Evolutionary conservation across 2,113 vertebrate genomes (phyloP), one percentile per base, ranked within the genome.

Genomic region (Podilymbus podiceps): DNA sequence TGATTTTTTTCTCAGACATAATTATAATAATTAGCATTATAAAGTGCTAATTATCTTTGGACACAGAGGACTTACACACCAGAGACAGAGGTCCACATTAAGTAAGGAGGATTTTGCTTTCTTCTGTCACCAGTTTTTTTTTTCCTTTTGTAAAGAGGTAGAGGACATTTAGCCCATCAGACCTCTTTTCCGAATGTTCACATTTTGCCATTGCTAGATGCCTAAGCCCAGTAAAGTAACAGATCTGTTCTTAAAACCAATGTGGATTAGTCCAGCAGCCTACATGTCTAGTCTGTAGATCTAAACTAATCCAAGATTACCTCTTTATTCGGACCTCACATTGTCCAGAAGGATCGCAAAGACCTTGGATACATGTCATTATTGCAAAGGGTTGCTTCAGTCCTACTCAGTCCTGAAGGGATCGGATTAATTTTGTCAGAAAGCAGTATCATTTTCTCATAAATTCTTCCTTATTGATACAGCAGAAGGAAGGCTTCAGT

Each of bases 11-110:
- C 98, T 98, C 98, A 98, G 97, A 98, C 97, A 98, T 98, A 98
- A 98, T 98, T 98, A 98, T 98, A 98, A 98, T 98, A 98, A 98
- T 98, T 98, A 98, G 96, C 98, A 98, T 98, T 98, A 98, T 98
- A 98, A 98, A 98, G 97, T 98, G 97, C 98, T 98, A 98, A 98
- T 98, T 98, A 98, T 98, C 98, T 98, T 98, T 98, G 97, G 97
- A 98, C 98, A 98, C 97, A 1, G 96, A 98, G 98, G 98, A 98
- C 97, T 98, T 97, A 64, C 89, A 98, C 98, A 98, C 97, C 66
- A 98, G 98, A 98, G 98, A 98, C 97, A 97, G 97, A 98, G 96
- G 97, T 97, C 97, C 97, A 97, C 97, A 97, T 97, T 98, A 98
- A 98, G 98, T 98, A 98, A 98, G 97, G 96, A 91, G 97, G 96